Conservation (phyloP, 2,113 vertebrate genomes). For the Erpornis zantholeuca region DNA sequence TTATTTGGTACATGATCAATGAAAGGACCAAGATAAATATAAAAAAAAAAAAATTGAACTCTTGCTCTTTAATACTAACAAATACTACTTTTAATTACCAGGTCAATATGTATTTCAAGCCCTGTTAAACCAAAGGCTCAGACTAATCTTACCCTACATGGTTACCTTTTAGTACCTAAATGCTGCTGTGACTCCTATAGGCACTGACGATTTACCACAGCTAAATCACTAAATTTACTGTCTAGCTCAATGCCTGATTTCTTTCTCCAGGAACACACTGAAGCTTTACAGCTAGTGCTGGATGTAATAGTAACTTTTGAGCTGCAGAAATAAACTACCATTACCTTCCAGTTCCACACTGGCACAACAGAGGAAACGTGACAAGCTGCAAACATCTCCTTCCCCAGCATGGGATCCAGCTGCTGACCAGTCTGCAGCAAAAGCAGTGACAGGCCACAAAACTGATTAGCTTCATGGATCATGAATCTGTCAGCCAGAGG, state of each 20-base stretch:
- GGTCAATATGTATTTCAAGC: neutral
- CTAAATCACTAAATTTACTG: neutral
- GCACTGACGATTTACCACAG: neutral
- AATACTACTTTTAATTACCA: neutral
- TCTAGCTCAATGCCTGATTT: neutral
- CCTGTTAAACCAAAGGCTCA: neutral
- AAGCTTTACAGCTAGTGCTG: neutral
- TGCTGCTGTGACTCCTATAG: neutral
- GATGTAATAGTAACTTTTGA: neutral
- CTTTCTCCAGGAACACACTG: neutral
- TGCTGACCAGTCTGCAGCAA: neutral
- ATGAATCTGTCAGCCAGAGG: neutral
- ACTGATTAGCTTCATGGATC: conserved; percentile 8
- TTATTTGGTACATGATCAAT: neutral
- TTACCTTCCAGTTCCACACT: neutral
- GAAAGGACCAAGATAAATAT: neutral
- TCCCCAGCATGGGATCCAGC: neutral
- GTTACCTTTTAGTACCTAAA: neutral
- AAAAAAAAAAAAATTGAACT: neutral
- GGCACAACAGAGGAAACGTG: neutral
- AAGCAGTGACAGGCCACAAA: neutral
- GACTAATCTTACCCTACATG: neutral
- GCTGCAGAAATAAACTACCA: neutral
- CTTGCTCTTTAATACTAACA: neutral
- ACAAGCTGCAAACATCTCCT: neutral